phyloP scores from a whole-genome alignment of 2,797 vertebrate species.

The Lepidocolaptes lacrymiger region DNA sequence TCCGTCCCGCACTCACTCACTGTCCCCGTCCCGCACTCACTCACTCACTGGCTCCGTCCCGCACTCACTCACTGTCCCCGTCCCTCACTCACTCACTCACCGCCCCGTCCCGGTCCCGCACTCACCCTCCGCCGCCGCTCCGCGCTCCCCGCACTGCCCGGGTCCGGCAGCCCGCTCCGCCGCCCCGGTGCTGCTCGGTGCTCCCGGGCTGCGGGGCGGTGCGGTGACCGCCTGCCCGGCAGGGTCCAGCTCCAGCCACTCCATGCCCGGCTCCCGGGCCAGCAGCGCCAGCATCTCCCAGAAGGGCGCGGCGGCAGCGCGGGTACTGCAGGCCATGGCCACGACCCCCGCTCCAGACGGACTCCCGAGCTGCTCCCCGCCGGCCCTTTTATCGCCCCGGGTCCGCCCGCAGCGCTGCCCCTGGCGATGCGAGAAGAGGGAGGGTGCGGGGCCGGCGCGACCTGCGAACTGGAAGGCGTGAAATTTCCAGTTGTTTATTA shows the following conservation, averaged over 20 bases:
- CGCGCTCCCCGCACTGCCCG: too few species aligned
- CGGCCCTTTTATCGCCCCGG: neutral
- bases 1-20: too few species aligned
- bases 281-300: slow-evolving; percentile 39
- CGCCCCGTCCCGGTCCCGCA: too few species aligned
- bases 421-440: neutral
- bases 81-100: too few species aligned
- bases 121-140: too few species aligned
- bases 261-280: neutral
- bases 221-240: rapidly evolving
- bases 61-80: too few species aligned
- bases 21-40: too few species aligned
- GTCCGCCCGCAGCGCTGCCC: neutral
- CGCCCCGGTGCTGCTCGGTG: rapidly evolving
- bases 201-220: rapidly evolving
- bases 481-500: rapidly evolving
- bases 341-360: rapidly evolving
- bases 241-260: neutral
- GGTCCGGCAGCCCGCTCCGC: rapidly evolving
- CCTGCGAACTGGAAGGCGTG: rapidly evolving
- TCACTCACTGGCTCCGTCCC: neutral
- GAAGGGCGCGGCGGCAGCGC: rapidly evolving
- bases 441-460: rapidly evolving
- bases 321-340: rapidly evolving
- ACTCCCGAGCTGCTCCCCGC: rapidly evolving